A percentile compares a stretch with the other conserved stretches of the same genome.
Conservation (phyloP, 2,797 vertebrate species). For the Trachurus trachurus region DNA sequence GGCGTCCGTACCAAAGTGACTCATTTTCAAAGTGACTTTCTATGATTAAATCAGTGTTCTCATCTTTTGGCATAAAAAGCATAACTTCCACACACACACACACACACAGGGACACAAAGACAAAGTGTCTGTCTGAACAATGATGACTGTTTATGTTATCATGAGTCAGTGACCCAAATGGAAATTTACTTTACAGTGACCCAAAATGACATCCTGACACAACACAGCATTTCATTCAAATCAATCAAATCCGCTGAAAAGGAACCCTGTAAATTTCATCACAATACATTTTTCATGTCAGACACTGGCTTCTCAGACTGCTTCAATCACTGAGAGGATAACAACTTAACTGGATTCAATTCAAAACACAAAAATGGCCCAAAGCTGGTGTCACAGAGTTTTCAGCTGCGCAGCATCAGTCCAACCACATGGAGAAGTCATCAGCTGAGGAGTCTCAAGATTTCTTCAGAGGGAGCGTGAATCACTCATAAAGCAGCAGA, state of each 20-base stretch:
- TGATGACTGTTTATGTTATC: conserved; percentile 49
- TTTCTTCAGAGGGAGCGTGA: conserved; percentile 5
- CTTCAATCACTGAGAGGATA: neutral
- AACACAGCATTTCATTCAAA: neutral
- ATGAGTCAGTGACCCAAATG: conserved; percentile 65
- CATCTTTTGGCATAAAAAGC: conserved; percentile 39
- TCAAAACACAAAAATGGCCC: neutral
- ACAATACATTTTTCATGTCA: neutral
- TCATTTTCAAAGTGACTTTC: conserved; percentile 80
- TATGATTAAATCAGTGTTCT: conserved; percentile 61
- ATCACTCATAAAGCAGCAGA: conserved; percentile 15
- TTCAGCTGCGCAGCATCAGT: neutral
- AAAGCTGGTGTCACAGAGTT: conserved; percentile 2
- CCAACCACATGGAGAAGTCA: conserved; percentile 24
- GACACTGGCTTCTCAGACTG: neutral
- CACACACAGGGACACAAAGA: neutral
- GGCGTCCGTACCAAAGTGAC: conserved; percentile 46
- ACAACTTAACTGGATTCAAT: neutral
- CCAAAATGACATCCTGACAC: conserved; percentile 32
- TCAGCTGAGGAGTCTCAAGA: neutral
- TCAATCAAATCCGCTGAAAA: neutral
- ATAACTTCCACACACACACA: conserved; percentile 4
- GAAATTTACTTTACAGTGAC: conserved; percentile 44
- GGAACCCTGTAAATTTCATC: neutral
- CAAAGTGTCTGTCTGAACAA: conserved; percentile 37